Evolutionary conservation across 1,140 invertebrate species (phyloP), one percentile per base, ranked within the genome.

Genomic region (Hyposmocoma kahamanoa): DNA sequence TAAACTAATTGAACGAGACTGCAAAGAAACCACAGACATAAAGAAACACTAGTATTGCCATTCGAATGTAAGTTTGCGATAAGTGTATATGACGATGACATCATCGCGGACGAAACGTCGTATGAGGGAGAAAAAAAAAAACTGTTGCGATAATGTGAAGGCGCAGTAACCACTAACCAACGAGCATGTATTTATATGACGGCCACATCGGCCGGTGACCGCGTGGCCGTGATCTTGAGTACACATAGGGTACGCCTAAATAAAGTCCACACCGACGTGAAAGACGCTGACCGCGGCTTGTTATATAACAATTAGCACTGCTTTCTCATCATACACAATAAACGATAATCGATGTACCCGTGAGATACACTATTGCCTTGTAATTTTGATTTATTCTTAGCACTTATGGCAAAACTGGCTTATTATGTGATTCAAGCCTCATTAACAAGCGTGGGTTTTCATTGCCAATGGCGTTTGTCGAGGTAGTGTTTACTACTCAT

Each of bases 191-290:
- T 6, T 6, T 28, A 28, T 28, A 28, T 28, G 24, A 59, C 61
- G 57, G 59, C 53, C 56, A 60, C 62, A 44, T 53, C 65, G 66
- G 68, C 59, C 71, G 59, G 59, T 67, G 74, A 72, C 72, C 69
- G 65, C 63, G 49, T 72, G 71, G 67, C 74, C 78, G 65, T 82
- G 78, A 82, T 82, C 75, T 82, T 76, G 67, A 51, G 56, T 52
- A 67, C 75, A 74, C 53, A 36, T n/a, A n/a, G n/a, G n/a, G n/a
- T n/a, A n/a, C n/a, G n/a, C n/a, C n/a, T n/a, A n/a, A n/a, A n/a
- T n/a, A n/a, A n/a, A n/a, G n/a, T n/a, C n/a, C n/a, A n/a, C n/a
- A n/a, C n/a, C n/a, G n/a, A n/a, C n/a, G n/a, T n/a, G n/a, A n/a
- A n/a, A n/a, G n/a, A n/a, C n/a, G n/a, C n/a, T n/a, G n/a, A n/a